phyloP scores from a whole-genome alignment of 2,797 vertebrate species.

The Argya squamiceps region DNA sequence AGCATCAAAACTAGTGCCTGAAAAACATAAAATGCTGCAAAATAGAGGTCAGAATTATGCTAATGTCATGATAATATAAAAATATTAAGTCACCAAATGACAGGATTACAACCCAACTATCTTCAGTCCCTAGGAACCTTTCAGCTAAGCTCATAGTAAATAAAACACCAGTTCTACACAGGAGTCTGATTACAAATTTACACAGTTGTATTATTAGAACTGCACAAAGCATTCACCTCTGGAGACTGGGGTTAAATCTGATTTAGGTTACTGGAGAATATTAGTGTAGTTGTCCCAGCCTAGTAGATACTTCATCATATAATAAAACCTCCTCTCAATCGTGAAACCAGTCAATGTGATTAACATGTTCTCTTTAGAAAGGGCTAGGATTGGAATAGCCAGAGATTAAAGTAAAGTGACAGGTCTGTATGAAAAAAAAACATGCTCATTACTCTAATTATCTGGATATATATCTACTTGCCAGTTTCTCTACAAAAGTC shows the following conservation, averaged over 20 bases:
- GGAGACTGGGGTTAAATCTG: constrained; percentile 70
- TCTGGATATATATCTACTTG: neutral
- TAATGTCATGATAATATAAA: constrained; percentile 76
- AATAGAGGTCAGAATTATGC: constrained; percentile 78
- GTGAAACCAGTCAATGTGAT: neutral
- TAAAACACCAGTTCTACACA: constrained; percentile 60
- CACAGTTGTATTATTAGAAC: constrained; percentile 74
- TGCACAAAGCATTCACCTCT: constrained; percentile 56
- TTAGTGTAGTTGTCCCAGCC: neutral
- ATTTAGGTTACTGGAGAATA: constrained; percentile 59
- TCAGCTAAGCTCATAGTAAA: constrained; percentile 70
- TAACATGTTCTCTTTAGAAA: neutral
- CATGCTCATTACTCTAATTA: neutral
- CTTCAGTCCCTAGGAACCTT: constrained; percentile 68
- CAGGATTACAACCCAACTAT: constrained; percentile 74
- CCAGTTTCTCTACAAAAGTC: neutral
- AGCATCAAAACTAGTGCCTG: constrained; percentile 70
- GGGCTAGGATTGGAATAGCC: neutral
- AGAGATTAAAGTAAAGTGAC: neutral
- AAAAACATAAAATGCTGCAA: constrained; percentile 75
- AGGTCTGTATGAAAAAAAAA: neutral
- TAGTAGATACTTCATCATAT: neutral
- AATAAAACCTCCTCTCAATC: neutral
- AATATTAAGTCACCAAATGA: constrained; percentile 80
- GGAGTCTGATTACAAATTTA: constrained; percentile 76